Conservation (phyloP, 92 coral and sea anemone genomes). For the Parazoanthus swiftii region DNA sequence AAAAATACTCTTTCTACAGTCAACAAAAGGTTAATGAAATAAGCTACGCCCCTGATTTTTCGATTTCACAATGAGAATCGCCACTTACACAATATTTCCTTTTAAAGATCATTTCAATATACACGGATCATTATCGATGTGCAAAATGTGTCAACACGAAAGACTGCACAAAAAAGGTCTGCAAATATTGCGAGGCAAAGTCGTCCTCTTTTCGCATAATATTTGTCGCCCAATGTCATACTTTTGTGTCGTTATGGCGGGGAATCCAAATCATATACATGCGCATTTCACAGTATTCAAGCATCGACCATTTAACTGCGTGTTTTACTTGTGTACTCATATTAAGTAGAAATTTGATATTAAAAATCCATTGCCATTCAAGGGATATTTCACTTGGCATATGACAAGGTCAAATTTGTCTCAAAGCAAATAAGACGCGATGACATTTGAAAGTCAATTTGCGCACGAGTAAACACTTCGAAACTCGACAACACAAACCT, state of each 20-base stretch:
- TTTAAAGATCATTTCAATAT: background rate
- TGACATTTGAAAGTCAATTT: slow-evolving; percentile 26
- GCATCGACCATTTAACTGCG: background rate
- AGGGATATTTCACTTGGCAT: slow-evolving; percentile 3
- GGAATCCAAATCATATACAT: background rate
- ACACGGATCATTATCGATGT: too few relatives aligned
- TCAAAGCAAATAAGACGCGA: slow-evolving; percentile 15
- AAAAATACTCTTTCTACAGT: too few relatives aligned
- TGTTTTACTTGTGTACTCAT: background rate
- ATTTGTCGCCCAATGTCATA: background rate
- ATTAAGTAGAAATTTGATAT: background rate
- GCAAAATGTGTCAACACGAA: too few relatives aligned
- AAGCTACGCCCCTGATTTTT: background rate
- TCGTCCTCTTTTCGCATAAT: background rate
- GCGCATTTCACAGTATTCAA: background rate
- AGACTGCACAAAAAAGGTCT: background rate
- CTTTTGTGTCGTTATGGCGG: background rate
- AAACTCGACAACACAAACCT: background rate
- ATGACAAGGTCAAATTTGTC: slow-evolving; percentile 40
- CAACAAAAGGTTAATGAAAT: background rate
- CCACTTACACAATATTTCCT: background rate
- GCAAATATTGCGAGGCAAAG: background rate
- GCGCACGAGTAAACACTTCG: slow-evolving; percentile 11
- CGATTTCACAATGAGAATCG: background rate
- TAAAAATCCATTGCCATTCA: background rate